Evolutionary conservation across 2,797 vertebrate species (phyloP), one percentile per base, ranked within the genome.

Genomic region (Tarsius wallacei): DNA sequence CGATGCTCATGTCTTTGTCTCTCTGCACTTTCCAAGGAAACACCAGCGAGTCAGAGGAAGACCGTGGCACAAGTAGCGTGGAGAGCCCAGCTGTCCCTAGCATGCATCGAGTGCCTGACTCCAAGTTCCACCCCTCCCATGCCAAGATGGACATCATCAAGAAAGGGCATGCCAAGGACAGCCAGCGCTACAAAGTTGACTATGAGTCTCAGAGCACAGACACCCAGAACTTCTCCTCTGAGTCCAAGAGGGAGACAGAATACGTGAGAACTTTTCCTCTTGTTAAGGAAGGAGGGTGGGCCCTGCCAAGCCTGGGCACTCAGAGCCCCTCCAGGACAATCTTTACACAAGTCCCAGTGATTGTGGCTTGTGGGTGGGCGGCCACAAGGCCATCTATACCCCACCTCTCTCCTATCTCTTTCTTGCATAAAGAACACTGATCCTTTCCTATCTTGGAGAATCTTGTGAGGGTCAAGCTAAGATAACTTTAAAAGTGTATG

Each of bases 191-290:
- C 98, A 99, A 99, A 98, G 98, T 99, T 7, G 99, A 99, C 94
- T 99, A 99, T n/a, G 98, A 99, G 90, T 99, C 99, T 0, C 99
- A 99, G 98, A 99, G 99, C 97, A 99, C 98, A 0, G 99, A 99
- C 98, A 99, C 99, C 51, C 98, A 99, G 98, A 99, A 99, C 98
- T 99, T 99, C 97, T 99, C 99, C 98, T 99, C 99, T 0, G 99
- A 99, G 98, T 99, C 99, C 97, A 99, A 99, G 98, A 99, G 98
- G 97, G 99, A 99, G 98, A 99, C 98, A 7, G 99, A 99, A 98
- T 99, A 99, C 66, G 99, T 99, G 98, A 99, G 99, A 99, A 97
- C 88, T 81, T 66, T 90, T 70, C 76, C 26, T 77, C 53, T 59
- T 21, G 10, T 33, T 63, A 21, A 7, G 53, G 33, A 2, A 4